These are phyloP conservation scores for Cantharis rufa DNA, from an alignment of 2,888 invertebrate genomes.

Conservation along the genomic window DNA sequence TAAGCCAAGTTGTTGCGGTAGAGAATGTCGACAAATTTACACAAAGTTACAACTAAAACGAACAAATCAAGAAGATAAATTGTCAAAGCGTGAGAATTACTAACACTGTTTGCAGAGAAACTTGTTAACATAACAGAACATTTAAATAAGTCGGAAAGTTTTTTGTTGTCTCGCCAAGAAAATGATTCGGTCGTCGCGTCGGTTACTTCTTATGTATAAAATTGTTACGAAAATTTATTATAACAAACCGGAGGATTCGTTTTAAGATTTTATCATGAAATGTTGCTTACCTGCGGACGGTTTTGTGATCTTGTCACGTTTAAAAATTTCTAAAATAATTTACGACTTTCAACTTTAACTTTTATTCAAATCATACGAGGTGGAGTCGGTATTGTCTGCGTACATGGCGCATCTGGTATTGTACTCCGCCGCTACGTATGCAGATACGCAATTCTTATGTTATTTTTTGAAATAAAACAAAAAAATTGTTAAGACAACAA, in stretches of 20 bases:
- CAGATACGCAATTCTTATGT: neutral
- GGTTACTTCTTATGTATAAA: neutral
- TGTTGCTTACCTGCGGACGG: neutral
- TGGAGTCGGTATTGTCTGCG: neutral
- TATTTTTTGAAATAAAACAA: neutral
- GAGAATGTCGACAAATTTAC: neutral
- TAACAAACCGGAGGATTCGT: neutral
- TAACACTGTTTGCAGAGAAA: conserved; percentile 5
- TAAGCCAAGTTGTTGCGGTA: neutral
- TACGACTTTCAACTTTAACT: neutral
- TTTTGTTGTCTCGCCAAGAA: neutral
- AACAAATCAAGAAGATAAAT: conserved; percentile 2
- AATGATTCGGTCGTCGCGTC: neutral
- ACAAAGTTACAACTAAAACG: neutral
- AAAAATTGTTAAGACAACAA: conserved; percentile 1
- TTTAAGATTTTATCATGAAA: neutral
- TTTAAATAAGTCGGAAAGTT: conserved; percentile 4
- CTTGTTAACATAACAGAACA: conserved; percentile 11
- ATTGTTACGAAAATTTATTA: conserved; percentile 1
- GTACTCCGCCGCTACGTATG: neutral
- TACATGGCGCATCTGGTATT: too few relatives aligned
- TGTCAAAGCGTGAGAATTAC: conserved; percentile 2
- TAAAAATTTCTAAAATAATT: neutral
- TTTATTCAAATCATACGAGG: neutral
- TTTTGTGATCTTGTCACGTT: neutral